Evolutionary conservation across 2,113 vertebrate species (phyloP).

Genomic region (Burhinus bistriatus): DNA sequence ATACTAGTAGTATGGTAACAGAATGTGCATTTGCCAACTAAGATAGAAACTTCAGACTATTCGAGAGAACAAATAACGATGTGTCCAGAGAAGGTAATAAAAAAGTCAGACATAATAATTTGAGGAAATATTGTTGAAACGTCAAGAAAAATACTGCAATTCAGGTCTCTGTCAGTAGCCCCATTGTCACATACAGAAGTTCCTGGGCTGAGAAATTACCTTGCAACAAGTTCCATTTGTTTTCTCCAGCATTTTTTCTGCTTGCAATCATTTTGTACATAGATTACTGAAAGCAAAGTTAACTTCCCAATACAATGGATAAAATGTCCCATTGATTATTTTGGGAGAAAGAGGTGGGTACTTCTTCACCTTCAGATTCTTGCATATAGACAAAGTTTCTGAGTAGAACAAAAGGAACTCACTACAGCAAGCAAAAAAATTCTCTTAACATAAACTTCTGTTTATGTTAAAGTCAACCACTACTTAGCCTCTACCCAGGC

Average conservation of each 20-base stretch:
- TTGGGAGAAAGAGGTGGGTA: background rate
- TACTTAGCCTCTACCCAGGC: background rate
- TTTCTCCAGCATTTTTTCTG: background rate
- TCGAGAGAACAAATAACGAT: background rate
- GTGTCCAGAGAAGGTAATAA: background rate
- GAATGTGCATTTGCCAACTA: background rate
- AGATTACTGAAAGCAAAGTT: background rate
- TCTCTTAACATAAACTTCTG: background rate
- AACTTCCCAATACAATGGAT: background rate
- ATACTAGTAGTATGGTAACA: background rate
- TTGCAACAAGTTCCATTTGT: background rate
- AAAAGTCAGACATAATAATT: background rate
- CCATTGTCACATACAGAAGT: rapidly evolving
- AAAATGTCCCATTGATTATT: background rate
- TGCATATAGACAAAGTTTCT: background rate
- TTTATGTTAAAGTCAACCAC: background rate
- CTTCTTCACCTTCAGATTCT: background rate
- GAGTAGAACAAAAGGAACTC: background rate
- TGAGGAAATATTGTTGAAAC: background rate
- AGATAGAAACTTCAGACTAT: background rate
- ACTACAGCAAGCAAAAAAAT: background rate
- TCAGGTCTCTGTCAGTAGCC: background rate
- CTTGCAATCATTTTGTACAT: background rate
- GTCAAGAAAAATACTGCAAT: background rate
- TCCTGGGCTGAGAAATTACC: background rate